Conservation (phyloP, 2,113 vertebrate genomes). For the Lichenostomus cassidix region DNA sequence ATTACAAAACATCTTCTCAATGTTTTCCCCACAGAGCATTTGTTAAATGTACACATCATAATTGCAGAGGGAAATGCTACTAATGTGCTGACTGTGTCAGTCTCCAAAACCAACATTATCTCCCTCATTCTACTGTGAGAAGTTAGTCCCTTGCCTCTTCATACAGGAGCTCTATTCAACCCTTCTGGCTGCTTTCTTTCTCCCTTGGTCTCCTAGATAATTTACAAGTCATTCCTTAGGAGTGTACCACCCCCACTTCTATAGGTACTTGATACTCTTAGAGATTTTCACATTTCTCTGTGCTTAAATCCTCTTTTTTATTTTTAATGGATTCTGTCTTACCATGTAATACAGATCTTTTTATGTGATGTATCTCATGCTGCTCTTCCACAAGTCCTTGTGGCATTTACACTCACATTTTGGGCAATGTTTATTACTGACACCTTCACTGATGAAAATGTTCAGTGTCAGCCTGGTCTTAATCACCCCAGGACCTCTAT, state of each 20-base stretch:
- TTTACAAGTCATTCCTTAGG: not conserved
- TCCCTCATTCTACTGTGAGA: not conserved
- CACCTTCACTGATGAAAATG: not conserved
- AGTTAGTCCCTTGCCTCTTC: not conserved
- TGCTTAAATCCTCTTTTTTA: not conserved
- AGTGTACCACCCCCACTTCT: not conserved
- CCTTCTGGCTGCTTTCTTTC: not conserved
- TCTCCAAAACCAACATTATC: not conserved
- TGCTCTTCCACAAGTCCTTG: not conserved
- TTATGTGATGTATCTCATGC: not conserved
- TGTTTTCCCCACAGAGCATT: not conserved
- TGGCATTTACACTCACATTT: not conserved
- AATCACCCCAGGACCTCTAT: not conserved
- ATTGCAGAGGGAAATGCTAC: not conserved
- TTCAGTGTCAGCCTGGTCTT: not conserved
- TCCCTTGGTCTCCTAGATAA: not conserved
- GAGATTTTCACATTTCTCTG: not conserved
- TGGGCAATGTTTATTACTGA: not conserved
- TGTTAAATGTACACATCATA: not conserved
- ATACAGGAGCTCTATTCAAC: not conserved
- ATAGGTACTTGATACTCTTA: not conserved
- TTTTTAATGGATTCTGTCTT: not conserved
- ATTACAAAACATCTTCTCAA: not conserved
- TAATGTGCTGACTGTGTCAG: not conserved
- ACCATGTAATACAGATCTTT: not conserved